A percentile compares a stretch with the other conserved stretches of the same genome.
Evolutionary conservation across 2,888 invertebrate species (phyloP).

Genomic region (Latrodectus elegans): DNA sequence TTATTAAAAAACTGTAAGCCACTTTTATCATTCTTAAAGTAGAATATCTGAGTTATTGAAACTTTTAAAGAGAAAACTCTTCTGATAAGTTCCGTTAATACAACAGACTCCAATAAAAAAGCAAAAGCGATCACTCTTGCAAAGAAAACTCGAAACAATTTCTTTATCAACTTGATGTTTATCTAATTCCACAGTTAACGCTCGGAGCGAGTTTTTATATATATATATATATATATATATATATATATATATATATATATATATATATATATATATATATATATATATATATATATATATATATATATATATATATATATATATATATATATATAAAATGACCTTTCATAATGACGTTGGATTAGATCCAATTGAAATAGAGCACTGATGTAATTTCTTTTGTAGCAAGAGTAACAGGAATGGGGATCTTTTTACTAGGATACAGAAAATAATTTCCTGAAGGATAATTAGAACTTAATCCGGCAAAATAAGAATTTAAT

Average conservation of each 20-base stretch:
- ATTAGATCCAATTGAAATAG: constrained; percentile 23
- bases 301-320: no score
- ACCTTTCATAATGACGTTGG: constrained; percentile 17
- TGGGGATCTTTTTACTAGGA: neutral
- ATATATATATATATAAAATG: no score
- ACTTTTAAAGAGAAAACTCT: no score
- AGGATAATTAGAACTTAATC: neutral
- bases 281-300: no score
- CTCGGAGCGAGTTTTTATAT: neutral
- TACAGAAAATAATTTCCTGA: neutral
- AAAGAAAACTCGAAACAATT: neutral
- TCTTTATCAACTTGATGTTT: neutral
- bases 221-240: no score
- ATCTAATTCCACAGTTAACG: neutral
- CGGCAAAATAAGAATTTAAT: neutral
- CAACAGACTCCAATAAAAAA: neutral
- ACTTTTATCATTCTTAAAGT: neutral
- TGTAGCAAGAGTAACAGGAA: neutral
- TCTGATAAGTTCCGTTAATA: no score
- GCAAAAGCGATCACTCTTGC: neutral
- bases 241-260: no score
- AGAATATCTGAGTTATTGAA: neutral
- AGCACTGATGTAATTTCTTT: constrained; percentile 25
- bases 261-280: no score
- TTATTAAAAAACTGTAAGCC: no score